phyloP scores from a whole-genome alignment of 2,113 vertebrate species.

The Hirundichthys speculiger region DNA sequence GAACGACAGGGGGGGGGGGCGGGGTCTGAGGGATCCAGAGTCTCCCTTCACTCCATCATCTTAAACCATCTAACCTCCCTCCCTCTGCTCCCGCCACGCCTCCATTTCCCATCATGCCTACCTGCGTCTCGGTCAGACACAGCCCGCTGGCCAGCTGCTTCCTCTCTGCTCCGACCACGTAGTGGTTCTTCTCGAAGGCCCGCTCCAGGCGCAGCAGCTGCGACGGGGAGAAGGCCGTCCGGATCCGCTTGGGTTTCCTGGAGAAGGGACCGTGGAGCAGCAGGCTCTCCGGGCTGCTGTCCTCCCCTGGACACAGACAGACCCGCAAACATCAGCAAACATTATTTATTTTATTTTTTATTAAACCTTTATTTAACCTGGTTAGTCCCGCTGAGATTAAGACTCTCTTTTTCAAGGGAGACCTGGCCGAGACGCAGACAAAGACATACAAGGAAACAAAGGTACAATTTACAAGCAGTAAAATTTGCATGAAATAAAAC shows the following conservation, averaged over 20 bases:
- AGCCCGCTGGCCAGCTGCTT: constrained; percentile 85
- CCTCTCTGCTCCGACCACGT: constrained; percentile 85
- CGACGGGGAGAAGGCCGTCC: constrained; percentile 83
- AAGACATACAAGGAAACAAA: too few relatives aligned
- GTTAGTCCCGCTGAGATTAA: too few relatives aligned
- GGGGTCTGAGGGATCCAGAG: too few relatives aligned
- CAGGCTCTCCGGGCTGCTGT: constrained; percentile 80
- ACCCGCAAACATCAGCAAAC: not conserved
- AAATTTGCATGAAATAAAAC: too few relatives aligned
- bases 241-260: constrained; percentile 83
- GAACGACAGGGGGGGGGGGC: too few relatives aligned
- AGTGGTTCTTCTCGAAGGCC: constrained; percentile 86
- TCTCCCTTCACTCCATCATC: too few relatives aligned
- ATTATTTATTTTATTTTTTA: too few relatives aligned
- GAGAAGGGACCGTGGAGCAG: constrained; percentile 82
- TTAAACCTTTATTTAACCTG: not conserved
- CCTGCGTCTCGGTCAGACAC: constrained; percentile 85
- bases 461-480: too few relatives aligned
- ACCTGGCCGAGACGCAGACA: too few relatives aligned
- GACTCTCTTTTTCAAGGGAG: too few relatives aligned
- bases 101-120: constrained; percentile 52
- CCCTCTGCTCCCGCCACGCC: too few relatives aligned
- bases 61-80: too few relatives aligned
- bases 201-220: constrained; percentile 83
- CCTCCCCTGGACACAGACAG: constrained; percentile 70